Base-by-base conservation (phyloP, 2,797 vertebrate genomes). In the Linurgus olivaceus region DNA sequence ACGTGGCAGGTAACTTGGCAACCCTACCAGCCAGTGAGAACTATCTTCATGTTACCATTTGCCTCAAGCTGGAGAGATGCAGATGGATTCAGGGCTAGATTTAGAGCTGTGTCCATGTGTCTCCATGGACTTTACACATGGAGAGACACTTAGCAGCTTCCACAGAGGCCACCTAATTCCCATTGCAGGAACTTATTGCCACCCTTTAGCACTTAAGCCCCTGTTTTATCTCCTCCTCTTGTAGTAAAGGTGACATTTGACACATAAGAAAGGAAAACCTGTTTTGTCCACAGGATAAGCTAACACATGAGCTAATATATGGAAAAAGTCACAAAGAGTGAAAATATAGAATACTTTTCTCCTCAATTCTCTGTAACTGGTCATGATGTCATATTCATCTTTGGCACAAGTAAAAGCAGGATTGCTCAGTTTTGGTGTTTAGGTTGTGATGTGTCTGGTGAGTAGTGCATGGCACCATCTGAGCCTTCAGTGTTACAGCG, bases 1-100 rank as follows among this genome's bases (percentile, higher is more conserved):
- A 15, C 28, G 2, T 38, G 67, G 45, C 11, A 75, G 81, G 89
- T 75, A 91, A 72, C 68, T 65, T 80, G 75, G 85, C 91, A 95
- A 78, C 50, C 29, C 81, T n/a, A 61, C 20, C 37, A 85, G 57
- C 24, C 71, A 79, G 23, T 18, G 28, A 79, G 79, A 94, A 82
- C 67, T 24, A 35, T 28, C 31, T 79, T 77, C 18, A 6, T n/a
- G 23, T 63, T 71, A 76, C 26, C 29, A 11, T 44, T 85, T 89
- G 45, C 65, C 74, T 97, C 48, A 24, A 87, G 61, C 37, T 76
- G 57, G 38, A 63, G 31, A 75, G 23, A 33, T 48, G 57, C 18
- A 58, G 9, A 7, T 10, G 52, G 79, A 65, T 77, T 65, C 33
- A 28, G 11, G 48, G 28, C 37, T 74, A 14, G 25, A 55, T 8